Conservation (phyloP, 2,113 vertebrate species). For the Crocuta crocuta region DNA sequence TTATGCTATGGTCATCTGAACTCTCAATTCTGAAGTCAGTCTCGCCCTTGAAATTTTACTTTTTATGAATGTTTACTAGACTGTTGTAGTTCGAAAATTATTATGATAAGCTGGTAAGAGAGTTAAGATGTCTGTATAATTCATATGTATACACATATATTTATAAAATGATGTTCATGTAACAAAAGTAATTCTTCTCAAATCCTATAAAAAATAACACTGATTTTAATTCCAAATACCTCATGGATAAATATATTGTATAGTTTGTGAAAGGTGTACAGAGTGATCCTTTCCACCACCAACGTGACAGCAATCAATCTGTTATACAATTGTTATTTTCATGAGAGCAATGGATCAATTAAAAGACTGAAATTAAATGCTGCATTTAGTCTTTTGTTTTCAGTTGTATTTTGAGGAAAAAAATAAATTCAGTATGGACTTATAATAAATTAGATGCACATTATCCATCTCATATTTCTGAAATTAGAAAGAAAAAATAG, state of each 20-base stretch:
- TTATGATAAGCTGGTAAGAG: neutral
- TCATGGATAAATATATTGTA: neutral
- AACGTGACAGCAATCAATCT: neutral
- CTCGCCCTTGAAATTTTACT: neutral
- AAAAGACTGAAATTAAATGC: neutral
- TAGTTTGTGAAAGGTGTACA: neutral
- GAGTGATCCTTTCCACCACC: neutral
- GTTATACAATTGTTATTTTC: neutral
- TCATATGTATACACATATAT: neutral
- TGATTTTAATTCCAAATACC: neutral
- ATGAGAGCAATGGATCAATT: neutral
- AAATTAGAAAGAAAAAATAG: neutral
- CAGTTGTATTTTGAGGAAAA: neutral
- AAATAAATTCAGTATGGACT: neutral
- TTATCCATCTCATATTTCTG: neutral
- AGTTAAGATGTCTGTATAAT: neutral
- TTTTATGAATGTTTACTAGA: neutral
- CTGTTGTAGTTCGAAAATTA: neutral
- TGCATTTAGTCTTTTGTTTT: neutral
- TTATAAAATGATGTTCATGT: neutral
- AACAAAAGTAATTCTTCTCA: neutral
- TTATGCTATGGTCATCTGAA: neutral
- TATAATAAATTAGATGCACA: neutral
- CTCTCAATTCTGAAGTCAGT: neutral
- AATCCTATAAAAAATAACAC: neutral